Evolutionary conservation across 2,113 vertebrate genomes (phyloP).

Genomic region (Ceyx cyanopectus): DNA sequence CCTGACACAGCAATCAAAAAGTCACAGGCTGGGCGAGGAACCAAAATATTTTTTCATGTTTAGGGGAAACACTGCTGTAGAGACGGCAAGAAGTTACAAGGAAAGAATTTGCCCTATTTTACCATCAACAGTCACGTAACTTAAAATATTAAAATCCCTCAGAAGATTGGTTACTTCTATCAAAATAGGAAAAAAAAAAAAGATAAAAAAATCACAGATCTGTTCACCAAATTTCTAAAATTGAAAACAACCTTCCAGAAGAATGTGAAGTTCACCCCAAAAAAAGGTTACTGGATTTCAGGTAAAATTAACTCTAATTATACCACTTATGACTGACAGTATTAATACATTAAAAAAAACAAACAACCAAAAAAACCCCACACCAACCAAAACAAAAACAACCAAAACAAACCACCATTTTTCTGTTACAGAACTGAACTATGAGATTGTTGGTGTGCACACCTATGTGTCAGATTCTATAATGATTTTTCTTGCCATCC

Average conservation of each 20-base stretch:
- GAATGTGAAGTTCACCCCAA: not conserved
- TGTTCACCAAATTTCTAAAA: not conserved
- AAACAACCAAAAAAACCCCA: no score
- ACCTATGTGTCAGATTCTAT: not conserved
- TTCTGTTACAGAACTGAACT: not conserved
- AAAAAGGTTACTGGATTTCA: not conserved
- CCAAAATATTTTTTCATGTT: not conserved
- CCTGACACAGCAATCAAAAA: not conserved
- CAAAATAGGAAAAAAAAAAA: not conserved
- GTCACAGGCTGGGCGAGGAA: not conserved
- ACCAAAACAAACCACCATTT: no score
- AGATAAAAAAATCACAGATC: not conserved
- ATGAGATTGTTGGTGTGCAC: not conserved
- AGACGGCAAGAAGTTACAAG: not conserved
- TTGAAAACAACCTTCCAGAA: not conserved
- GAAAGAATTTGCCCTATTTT: not conserved
- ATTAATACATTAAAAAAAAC: not conserved
- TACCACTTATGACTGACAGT: not conserved
- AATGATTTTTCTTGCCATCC: rapidly evolving
- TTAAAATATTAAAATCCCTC: not conserved
- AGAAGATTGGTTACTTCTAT: not conserved
- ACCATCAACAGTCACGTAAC: not conserved
- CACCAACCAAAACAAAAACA: no score
- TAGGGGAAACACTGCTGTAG: not conserved
- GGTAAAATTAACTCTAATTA: not conserved